phyloP scores from a whole-genome alignment of 2,113 vertebrate genomes.

The Malurus melanocephalus region DNA sequence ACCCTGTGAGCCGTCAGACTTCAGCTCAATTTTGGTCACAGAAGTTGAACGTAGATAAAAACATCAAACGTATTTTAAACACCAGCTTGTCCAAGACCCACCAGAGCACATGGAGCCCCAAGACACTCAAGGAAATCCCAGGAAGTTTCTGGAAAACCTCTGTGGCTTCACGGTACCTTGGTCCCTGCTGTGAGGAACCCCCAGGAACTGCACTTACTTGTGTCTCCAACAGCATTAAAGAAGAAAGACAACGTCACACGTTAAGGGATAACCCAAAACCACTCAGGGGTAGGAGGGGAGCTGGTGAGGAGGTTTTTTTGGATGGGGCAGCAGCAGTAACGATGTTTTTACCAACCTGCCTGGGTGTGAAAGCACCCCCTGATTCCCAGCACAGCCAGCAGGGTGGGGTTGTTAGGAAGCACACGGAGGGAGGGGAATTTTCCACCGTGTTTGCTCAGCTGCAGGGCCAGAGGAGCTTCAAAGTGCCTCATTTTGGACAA shows the following conservation, averaged over 20 bases:
- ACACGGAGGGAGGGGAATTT: background rate
- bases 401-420: background rate
- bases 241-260: conserved; percentile 10
- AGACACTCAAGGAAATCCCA: background rate
- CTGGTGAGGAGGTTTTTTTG: background rate
- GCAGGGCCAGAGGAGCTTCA: background rate
- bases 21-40: background rate
- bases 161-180: too few relatives aligned
- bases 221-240: conserved; percentile 47
- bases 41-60: background rate
- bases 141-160: background rate
- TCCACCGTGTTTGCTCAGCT: conserved; percentile 12
- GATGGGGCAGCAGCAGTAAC: background rate
- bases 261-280: background rate
- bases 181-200: too few relatives aligned
- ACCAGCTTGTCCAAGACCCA: background rate
- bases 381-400: conserved; percentile 31
- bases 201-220: conserved; percentile 29
- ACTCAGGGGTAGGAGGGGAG: background rate
- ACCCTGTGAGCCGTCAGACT: background rate
- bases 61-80: background rate
- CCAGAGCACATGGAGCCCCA: background rate
- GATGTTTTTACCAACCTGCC: conserved; percentile 44
- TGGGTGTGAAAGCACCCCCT: background rate
- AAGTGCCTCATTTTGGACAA: background rate